Evolutionary conservation across 1,140 invertebrate genomes (phyloP).

Genomic region (Copidosoma floridanum): DNA sequence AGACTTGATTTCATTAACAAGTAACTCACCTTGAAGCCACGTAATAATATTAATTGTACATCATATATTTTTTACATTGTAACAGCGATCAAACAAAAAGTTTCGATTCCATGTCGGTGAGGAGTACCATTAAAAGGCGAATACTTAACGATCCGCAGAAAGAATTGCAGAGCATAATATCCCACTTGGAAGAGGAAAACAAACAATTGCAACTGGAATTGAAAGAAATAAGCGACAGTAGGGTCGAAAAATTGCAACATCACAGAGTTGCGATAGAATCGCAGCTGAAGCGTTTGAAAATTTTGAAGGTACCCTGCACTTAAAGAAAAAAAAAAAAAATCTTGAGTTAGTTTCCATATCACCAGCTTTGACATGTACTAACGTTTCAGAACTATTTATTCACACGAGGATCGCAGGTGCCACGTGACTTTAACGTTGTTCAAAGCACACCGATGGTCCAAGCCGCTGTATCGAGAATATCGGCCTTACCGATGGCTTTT

Average conservation of each 20-base stretch:
- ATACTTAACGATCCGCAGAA: constrained; percentile 52
- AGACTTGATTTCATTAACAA: constrained; percentile 6
- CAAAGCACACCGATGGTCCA: constrained; percentile 53
- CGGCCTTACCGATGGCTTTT: constrained; percentile 48
- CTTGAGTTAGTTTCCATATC: constrained; percentile 14
- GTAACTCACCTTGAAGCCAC: no score
- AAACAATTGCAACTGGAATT: constrained; percentile 51
- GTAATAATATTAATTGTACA: background rate
- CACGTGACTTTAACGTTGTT: constrained; percentile 41
- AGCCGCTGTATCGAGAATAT: constrained; percentile 41
- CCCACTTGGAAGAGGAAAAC: constrained; percentile 58
- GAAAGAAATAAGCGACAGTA: constrained; percentile 46
- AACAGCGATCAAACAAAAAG: constrained; percentile 38
- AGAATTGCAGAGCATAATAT: constrained; percentile 60
- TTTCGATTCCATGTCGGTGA: constrained; percentile 40
- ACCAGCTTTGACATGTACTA: no score
- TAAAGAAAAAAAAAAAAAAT: no score
- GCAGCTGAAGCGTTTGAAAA: constrained; percentile 55
- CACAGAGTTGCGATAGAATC: constrained; percentile 55
- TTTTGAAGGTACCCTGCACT: constrained; percentile 54
- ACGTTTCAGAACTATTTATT: constrained; percentile 49
- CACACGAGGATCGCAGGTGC: constrained; percentile 32
- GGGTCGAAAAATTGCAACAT: constrained; percentile 46
- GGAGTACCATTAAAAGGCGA: constrained; percentile 45
- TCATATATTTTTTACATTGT: constrained; percentile 6